Base-by-base conservation (phyloP, 1,140 invertebrate genomes). In the Lordiphosa mommai region DNA sequence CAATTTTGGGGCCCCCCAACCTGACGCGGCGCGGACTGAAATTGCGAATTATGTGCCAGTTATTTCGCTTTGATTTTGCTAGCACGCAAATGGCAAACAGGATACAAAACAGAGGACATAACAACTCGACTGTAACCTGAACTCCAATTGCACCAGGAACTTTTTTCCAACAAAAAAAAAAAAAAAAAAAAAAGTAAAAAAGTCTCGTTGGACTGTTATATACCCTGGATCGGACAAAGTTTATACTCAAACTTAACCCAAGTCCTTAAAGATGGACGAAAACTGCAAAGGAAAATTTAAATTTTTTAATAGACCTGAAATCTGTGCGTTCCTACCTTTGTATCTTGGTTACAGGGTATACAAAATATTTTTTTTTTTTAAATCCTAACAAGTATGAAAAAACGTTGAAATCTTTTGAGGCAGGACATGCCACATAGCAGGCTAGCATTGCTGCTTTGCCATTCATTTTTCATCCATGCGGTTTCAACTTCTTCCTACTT, bases 1-100 rank as follows among this genome's bases (percentile, higher is more conserved):
- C 38, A 34, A 49, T 55, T 61, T 48, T 16, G 30, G 9, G n/a
- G n/a, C 6, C 38, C 23, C 36, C 46, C 10, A 13, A 53, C 36
- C 30, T 17, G 27, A 41, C 9, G 12, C 1, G 41, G 17, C 37
- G 34, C 37, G 33, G 33, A 36, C 48, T 68, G 55, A 53, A 79
- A 67, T 74, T 61, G 58, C 41, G 68, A 82, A 80, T 80, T 82
- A 79, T 79, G 76, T 74, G 74, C 52, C 52, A 52, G 71, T 66
- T 60, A 57, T 36, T 59, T 70, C 34, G 34, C 76, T 82, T 66
- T 79, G 74, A 82, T 82, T 79, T 79, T 40, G 32, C 60, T 47
- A 34, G 71, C 74, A 80, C 76, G 74, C 70, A 49, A 79, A 67
- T 67, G 52, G 63, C 16, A 50, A 46, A 67, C 44, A 47, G 27